These are phyloP conservation scores for Parotocinclus haroldoi DNA, from an alignment of 2,797 vertebrate species.

Conservation along the genomic window DNA sequence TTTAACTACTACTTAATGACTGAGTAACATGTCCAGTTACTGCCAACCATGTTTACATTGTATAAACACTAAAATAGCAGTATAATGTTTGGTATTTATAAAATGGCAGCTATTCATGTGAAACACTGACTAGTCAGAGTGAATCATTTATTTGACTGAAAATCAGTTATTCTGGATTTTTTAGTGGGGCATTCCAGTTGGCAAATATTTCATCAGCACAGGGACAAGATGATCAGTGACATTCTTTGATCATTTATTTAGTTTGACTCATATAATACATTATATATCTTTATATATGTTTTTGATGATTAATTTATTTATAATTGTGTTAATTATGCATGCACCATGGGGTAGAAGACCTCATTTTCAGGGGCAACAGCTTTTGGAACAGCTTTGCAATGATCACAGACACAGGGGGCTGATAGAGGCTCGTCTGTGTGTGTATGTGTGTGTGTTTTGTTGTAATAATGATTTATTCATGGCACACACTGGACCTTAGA, in stretches of 20 bases:
- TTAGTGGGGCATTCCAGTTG: conserved; percentile 12
- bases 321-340: conserved; percentile 41
- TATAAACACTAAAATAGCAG: not conserved
- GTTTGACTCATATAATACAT: conserved; percentile 46
- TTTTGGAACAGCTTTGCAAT: conserved; percentile 71
- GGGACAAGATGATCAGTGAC: conserved; percentile 19
- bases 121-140: not conserved
- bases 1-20: too few relatives aligned
- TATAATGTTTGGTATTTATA: too few relatives aligned
- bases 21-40: too few relatives aligned
- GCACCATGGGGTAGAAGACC: conserved; percentile 50
- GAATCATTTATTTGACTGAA: conserved; percentile 7
- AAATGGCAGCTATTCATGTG: too few relatives aligned
- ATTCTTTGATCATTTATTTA: conserved; percentile 51
- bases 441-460: conserved; percentile 16
- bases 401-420: conserved; percentile 70
- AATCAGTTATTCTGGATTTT: conserved; percentile 23
- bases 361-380: conserved; percentile 58
- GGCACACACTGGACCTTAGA: conserved; percentile 36
- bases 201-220: conserved; percentile 33
- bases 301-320: conserved; percentile 50
- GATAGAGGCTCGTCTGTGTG: conserved; percentile 25
- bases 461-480: conserved; percentile 50
- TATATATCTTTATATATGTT: conserved; percentile 50
- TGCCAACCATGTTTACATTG: not conserved